These are phyloP conservation scores for Hemichromis elongatus DNA, from an alignment of 2,113 vertebrate species.

Conservation along the genomic window DNA sequence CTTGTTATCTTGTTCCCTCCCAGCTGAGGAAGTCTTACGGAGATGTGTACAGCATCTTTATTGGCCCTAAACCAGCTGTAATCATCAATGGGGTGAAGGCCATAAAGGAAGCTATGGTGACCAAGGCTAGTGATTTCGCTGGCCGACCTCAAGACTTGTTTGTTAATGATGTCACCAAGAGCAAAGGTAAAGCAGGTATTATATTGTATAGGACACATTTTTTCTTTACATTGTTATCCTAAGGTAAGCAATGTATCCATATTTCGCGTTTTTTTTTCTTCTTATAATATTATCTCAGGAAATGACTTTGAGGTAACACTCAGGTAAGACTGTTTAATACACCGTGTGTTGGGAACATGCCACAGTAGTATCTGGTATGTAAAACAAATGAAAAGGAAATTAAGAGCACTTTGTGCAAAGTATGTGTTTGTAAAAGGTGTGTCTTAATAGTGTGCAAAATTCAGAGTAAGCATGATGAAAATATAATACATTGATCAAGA, in stretches of 20 bases:
- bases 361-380: neutral
- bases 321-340: neutral
- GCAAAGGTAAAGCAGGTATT: constrained; percentile 33
- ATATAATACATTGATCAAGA: neutral
- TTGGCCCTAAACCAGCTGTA: constrained; percentile 56
- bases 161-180: neutral
- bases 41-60: constrained; percentile 61
- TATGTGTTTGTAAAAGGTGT: neutral
- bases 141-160: constrained; percentile 65
- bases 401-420: neutral
- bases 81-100: constrained; percentile 51
- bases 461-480: neutral
- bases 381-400: neutral
- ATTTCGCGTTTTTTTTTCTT: neutral
- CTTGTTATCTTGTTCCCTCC: neutral
- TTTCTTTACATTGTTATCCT: neutral
- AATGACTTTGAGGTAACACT: neutral
- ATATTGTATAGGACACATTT: neutral
- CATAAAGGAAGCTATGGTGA: constrained; percentile 64
- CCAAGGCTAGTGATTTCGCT: constrained; percentile 56
- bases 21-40: constrained; percentile 66
- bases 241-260: neutral
- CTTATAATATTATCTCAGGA: neutral
- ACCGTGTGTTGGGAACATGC: neutral
- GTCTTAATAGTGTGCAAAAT: neutral